Evolutionary conservation across 2,797 vertebrate species (phyloP).

Genomic region (Psittacula echo): DNA sequence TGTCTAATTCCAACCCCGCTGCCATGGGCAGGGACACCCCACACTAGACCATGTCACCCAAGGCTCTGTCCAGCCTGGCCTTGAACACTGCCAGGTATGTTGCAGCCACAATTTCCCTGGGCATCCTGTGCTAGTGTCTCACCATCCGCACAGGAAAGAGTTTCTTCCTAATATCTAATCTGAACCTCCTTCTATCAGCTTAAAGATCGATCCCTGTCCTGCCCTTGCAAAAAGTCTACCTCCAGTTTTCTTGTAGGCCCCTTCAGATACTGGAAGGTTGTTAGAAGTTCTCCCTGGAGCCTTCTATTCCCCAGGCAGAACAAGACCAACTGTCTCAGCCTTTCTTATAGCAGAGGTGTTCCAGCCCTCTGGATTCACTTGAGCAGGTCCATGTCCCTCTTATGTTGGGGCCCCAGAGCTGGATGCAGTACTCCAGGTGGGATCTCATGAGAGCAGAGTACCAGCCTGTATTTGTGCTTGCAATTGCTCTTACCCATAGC

Average conservation of each 20-base stretch:
- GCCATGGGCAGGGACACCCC: neutral
- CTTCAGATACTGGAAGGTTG: neutral
- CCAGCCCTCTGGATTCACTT: neutral
- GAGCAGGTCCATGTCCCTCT: neutral
- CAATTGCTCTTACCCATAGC: neutral
- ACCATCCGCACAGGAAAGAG: neutral
- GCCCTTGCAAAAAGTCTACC: neutral
- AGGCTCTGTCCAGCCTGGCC: neutral
- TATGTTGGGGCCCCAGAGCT: neutral
- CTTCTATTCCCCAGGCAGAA: neutral
- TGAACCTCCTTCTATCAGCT: neutral
- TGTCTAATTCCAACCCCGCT: neutral
- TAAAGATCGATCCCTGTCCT: neutral
- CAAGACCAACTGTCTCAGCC: neutral
- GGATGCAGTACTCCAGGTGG: neutral
- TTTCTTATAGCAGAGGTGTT: neutral
- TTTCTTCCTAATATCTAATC: neutral
- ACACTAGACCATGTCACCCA: neutral
- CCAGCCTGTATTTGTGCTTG: neutral
- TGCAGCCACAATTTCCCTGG: neutral
- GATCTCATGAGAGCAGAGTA: neutral
- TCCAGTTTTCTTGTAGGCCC: neutral
- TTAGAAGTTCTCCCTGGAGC: neutral
- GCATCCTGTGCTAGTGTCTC: neutral
- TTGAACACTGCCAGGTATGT: neutral